Evolutionary conservation across 2,888 invertebrate genomes (phyloP).

Genomic region (Eutolmus rufibarbis): DNA sequence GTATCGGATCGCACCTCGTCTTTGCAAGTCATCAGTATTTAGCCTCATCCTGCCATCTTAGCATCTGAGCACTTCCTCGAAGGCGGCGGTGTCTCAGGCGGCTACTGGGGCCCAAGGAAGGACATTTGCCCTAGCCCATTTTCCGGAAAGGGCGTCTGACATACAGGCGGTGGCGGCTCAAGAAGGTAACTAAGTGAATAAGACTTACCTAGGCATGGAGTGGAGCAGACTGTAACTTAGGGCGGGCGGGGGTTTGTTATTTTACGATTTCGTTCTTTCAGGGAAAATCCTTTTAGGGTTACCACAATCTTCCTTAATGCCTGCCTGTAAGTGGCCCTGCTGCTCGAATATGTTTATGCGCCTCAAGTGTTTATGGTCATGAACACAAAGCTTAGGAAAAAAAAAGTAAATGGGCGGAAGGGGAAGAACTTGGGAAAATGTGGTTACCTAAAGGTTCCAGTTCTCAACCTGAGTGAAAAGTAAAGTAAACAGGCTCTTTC

Average conservation of each 20-base stretch:
- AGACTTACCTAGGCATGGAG: background rate
- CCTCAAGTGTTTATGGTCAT: constrained; percentile 39
- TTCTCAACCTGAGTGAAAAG: background rate
- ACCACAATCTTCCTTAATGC: constrained; percentile 36
- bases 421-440: constrained; percentile 7
- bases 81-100: background rate
- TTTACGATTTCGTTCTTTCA: constrained; percentile 21
- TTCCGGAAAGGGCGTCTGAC: background rate
- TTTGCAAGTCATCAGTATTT: constrained; percentile 14
- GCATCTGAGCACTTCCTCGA: background rate
- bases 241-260: background rate
- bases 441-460: constrained; percentile 16
- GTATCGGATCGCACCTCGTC: background rate
- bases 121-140: constrained; percentile 9
- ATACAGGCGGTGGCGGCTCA: background rate
- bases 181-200: constrained; percentile 32
- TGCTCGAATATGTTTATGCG: constrained; percentile 38
- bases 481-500: background rate
- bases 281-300: constrained; percentile 33
- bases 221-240: background rate
- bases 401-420: background rate
- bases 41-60: background rate
- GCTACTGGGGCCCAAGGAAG: background rate
- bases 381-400: constrained; percentile 5
- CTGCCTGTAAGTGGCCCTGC: constrained; percentile 14